phyloP scores from a whole-genome alignment of 2,113 vertebrate species.

The Nettapus auritus region DNA sequence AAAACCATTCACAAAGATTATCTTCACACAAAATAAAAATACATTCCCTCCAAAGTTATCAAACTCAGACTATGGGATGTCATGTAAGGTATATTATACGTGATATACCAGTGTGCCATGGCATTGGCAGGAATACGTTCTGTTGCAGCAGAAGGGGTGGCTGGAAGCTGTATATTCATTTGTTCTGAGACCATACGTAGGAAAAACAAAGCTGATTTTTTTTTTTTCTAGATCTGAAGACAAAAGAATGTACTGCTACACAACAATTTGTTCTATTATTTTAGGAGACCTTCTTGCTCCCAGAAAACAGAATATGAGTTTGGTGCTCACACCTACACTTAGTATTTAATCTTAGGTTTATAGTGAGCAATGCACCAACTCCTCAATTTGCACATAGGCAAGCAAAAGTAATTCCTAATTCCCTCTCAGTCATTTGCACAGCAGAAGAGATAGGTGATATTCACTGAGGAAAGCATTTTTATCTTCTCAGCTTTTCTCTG shows the following conservation, averaged over 20 bases:
- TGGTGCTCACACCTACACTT: background rate
- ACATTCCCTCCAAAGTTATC: background rate
- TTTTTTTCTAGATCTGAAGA: background rate
- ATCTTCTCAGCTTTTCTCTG: background rate
- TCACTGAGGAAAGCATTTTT: background rate
- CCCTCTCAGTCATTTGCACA: background rate
- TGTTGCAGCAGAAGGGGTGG: background rate
- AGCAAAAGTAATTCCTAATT: background rate
- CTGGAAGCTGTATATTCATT: background rate
- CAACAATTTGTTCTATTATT: background rate
- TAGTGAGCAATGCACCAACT: background rate
- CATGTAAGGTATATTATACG: too few relatives aligned
- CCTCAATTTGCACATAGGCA: background rate
- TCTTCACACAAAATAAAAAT: background rate
- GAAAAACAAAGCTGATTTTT: background rate
- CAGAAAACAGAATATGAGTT: background rate
- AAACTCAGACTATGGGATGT: too few relatives aligned
- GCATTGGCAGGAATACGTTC: background rate
- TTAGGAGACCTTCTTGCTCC: background rate
- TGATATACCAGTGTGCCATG: too few relatives aligned
- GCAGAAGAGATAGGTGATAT: background rate
- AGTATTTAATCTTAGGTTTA: background rate
- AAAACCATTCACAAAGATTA: fast-evolving
- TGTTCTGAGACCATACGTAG: background rate
- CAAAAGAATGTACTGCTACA: background rate